These are phyloP conservation scores for Albula glossodonta DNA, from an alignment of 2,113 vertebrate genomes.

Conservation along the genomic window DNA sequence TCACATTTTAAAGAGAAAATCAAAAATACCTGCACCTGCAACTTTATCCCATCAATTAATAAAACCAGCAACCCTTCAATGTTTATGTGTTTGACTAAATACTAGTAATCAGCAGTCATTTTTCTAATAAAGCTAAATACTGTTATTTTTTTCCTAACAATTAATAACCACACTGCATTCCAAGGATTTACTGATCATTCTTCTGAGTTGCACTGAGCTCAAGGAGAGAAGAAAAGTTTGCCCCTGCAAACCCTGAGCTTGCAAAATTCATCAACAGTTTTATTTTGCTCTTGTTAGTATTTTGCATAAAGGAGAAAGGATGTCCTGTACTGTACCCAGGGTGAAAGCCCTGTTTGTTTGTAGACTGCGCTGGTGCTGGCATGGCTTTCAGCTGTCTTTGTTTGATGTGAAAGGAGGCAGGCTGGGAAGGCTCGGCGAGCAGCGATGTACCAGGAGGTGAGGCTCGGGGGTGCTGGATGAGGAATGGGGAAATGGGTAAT, in stretches of 20 bases:
- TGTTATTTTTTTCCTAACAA: no score
- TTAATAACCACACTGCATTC: no score
- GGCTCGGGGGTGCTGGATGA: neutral
- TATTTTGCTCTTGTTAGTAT: neutral
- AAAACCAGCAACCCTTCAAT: no score
- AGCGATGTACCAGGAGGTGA: neutral
- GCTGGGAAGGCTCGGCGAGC: neutral
- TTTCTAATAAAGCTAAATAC: no score
- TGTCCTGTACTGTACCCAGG: neutral
- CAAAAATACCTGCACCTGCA: no score
- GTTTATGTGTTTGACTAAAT: no score
- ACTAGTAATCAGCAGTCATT: no score
- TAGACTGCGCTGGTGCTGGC: neutral
- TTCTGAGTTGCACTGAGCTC: no score
- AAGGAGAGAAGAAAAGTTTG: no score
- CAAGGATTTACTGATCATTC: no score
- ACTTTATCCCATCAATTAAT: no score
- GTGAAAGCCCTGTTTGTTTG: neutral
- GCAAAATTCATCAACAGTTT: neutral
- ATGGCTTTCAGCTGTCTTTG: neutral
- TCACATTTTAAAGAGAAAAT: no score
- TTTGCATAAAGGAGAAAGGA: neutral
- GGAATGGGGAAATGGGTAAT: neutral
- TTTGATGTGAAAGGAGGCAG: neutral
- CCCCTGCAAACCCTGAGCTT: neutral